These are phyloP conservation scores for Crambe crambe DNA, from an alignment of 37 sponge, comb jelly and placozoan genomes.

Conservation along the genomic window DNA sequence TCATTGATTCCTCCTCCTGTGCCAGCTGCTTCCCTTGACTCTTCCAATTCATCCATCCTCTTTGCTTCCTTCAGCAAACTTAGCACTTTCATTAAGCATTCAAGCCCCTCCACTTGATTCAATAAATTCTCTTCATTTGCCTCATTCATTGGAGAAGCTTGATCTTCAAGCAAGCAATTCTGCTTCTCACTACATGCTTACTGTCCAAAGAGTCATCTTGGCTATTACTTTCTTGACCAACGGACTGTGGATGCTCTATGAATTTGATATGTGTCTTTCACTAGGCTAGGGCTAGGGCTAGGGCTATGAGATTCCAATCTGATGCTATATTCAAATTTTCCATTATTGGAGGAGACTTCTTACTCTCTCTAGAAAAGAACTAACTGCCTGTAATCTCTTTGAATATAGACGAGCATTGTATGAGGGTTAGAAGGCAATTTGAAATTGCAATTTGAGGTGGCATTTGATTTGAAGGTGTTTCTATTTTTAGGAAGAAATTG, in stretches of 20 bases:
- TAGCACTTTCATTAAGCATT: constrained; percentile 34
- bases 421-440: neutral
- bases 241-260: neutral
- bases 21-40: neutral
- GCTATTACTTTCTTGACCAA: neutral
- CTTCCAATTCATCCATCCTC: neutral
- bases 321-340: neutral
- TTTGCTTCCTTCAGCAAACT: constrained; percentile 27
- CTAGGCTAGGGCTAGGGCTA: neutral
- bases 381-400: neutral
- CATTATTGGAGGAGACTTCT: neutral
- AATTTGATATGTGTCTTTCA: neutral
- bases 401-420: neutral
- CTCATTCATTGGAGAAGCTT: neutral
- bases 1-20: constrained; percentile 15
- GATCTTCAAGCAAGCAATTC: neutral
- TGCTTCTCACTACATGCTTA: neutral
- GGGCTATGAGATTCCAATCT: neutral
- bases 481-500: too few species aligned
- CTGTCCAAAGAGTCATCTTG: neutral
- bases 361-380: neutral
- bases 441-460: neutral
- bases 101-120: constrained; percentile 20
- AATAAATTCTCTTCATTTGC: neutral
- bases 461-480: neutral